Percentiles rank a stretch among this genome's conserved stretches.
Conservation (phyloP, 2,888 invertebrate genomes). For the Drosophila quinaria region DNA sequence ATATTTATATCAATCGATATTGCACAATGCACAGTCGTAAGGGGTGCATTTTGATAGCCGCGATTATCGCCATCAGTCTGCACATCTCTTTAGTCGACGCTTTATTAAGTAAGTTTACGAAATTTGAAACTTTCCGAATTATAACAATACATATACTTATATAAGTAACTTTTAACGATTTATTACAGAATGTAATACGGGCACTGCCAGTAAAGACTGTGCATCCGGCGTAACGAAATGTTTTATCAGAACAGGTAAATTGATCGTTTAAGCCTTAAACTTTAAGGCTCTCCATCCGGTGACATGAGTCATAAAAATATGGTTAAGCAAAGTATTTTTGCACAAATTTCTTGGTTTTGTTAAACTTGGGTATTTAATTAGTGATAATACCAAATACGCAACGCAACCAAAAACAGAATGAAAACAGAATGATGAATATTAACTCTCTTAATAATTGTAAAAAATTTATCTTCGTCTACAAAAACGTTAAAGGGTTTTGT, state of each 20-base stretch:
- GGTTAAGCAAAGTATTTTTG: background rate
- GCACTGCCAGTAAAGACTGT: background rate
- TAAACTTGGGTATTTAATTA: conserved; percentile 8
- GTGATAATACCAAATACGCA: conserved; percentile 9
- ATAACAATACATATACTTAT: background rate
- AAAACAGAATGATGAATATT: background rate
- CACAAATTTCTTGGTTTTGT: background rate
- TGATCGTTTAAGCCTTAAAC: background rate
- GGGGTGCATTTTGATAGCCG: conserved; percentile 32
- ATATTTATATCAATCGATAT: conserved; percentile 10
- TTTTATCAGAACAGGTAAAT: conserved; percentile 39
- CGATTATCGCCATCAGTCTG: conserved; percentile 37
- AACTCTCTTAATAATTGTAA: no score
- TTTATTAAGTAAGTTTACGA: conserved; percentile 19
- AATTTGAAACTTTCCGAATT: background rate
- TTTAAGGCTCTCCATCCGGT: background rate
- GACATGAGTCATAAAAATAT: conserved; percentile 28
- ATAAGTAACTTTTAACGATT: background rate
- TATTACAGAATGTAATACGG: background rate
- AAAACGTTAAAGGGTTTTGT: no score
- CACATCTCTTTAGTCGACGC: background rate
- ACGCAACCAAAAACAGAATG: background rate
- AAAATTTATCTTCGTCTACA: no score
- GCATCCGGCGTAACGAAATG: background rate
- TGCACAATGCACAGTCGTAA: conserved; percentile 31